Percentiles rank a stretch among this genome's conserved stretches.
Evolutionary conservation across 2,797 vertebrate genomes (phyloP).

Genomic region (Gymnodraco acuticeps): DNA sequence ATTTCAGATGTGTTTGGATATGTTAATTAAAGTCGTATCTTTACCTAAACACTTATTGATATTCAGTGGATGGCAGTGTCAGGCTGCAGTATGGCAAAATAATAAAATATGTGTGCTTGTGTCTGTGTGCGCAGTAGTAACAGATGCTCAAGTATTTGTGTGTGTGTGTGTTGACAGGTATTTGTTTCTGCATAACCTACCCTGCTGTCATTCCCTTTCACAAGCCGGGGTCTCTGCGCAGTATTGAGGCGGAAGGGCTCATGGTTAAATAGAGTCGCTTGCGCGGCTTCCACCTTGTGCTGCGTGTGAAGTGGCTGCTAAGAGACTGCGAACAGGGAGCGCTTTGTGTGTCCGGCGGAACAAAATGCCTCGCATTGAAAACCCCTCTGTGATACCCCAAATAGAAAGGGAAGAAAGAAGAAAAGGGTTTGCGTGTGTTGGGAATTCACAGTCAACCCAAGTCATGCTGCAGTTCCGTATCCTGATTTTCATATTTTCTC

Average conservation of each 20-base stretch:
- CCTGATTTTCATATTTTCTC: neutral
- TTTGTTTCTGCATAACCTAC: constrained; percentile 35
- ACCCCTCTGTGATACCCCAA: constrained; percentile 54
- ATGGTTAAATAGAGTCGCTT: constrained; percentile 45
- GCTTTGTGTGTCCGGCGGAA: constrained; percentile 78
- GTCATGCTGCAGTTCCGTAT: constrained; percentile 14
- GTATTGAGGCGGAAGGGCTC: constrained; percentile 36
- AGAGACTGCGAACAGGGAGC: constrained; percentile 80
- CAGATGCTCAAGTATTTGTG: constrained; percentile 8
- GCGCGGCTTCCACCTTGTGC: constrained; percentile 77
- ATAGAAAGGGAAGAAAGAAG: constrained; percentile 29
- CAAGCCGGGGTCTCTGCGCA: constrained; percentile 19
- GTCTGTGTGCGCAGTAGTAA: neutral
- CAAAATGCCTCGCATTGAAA: constrained; percentile 60
- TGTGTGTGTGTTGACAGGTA: constrained; percentile 28
- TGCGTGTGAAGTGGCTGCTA: constrained; percentile 88
- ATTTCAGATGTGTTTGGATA: too few relatives aligned
- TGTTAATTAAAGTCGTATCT: neutral
- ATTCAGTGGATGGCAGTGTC: constrained; percentile 12
- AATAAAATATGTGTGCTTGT: neutral
- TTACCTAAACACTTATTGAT: constrained; percentile 15
- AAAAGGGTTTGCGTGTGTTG: neutral
- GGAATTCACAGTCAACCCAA: too few relatives aligned
- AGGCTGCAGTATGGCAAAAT: neutral
- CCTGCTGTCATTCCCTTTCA: constrained; percentile 43